Evolutionary conservation across 1,140 invertebrate species (phyloP), one percentile per base, ranked within the genome.

Genomic region (Ostrea denselamellosa): DNA sequence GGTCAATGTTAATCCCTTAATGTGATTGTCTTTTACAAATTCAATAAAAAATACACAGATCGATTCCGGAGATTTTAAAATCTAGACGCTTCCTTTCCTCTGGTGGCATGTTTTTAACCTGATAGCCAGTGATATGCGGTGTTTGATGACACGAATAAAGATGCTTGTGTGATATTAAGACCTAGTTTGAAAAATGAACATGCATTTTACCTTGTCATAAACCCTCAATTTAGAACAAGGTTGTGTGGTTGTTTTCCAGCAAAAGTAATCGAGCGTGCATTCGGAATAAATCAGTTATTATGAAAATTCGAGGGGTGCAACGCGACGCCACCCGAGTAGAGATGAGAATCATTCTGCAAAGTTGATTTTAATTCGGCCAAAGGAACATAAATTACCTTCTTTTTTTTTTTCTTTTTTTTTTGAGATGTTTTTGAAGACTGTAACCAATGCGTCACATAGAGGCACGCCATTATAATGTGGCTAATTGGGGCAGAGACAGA

Each of bases 11-110:
- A 71, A 71, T 71, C 68, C 25, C 25, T 28, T 71, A 71, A 71
- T 71, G 68, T 71, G 68, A 71, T 71, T 71, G 68, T 71, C 68
- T 71, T 71, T 71, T 62, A 62, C 58, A 62, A 14, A 14, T 62
- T 62, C 28, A 12, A 9, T 28, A 71, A 71, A 71, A 71, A 71
- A 7, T 19, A 19, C 56, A 62, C 56, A 62, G n/a, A 62, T 44
- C 34, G 14, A 71, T 22, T 71, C 25, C 25, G 1, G 68, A 34
- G 10, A 71, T 34, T 71, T 71, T 19, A 62, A 62, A 62, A 62
- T n/a, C 0, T 62, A 17, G 9, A 10, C 25, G 22, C 25, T 71
- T 71, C 5, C 14, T n/a, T 62, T 10, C 14, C 28, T 28, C 25
- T 71, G 28, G 8, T 28, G 22, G 12, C 68, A 28, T 28, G 68